Base-by-base conservation (phyloP, 2,888 invertebrate species). In the Yponomeuta evonymella region DNA sequence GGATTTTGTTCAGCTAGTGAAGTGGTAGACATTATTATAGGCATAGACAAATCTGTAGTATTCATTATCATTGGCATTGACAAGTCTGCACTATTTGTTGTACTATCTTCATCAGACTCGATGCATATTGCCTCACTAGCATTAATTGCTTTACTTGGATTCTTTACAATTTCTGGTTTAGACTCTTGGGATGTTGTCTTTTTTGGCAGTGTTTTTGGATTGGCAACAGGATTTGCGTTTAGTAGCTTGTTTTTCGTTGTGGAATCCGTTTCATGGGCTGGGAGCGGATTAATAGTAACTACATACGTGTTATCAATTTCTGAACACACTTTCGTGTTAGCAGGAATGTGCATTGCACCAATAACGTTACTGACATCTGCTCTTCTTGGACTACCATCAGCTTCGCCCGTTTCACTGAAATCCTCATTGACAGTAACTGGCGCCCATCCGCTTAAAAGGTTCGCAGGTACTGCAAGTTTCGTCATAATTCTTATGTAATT, bases 121-220 rank as follows among this genome's bases (percentile, higher is more conserved):
- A 65, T 33, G 65, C 30, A 65, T 65, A 65, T 65, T 30, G 65
- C 12, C 33, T 65, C 65, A 33, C 65, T 33, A 23, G 33, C 29
- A 65, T 33, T 65, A 9, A 11, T 5, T 15, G 30, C 30, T 65
- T 12, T 65, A 58, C 1, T 58, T 58, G 15, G 15, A 15, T 58
- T 12, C 51, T 58, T 58, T 8, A 58, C 12, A 58, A 30, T 6
- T 12, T 65, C 33, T 12, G 65, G 65, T 29, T 65, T 65, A 65
- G 33, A 11, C 10, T 65, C 65, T 10, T 65, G 65, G 65, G 12
- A 23, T 23, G 30, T 12, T 12, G 51, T 74, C 70, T 87, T 89
- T 73, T 82, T 83, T n/a, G 87, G 88, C 30, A 89, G 76, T 77
- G 87, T 83, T 78, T 87, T 91, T 6, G 91, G 91, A 74, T 89